Evolutionary conservation across 2,888 invertebrate genomes (phyloP).

Genomic region (Sinotaia quadrata): DNA sequence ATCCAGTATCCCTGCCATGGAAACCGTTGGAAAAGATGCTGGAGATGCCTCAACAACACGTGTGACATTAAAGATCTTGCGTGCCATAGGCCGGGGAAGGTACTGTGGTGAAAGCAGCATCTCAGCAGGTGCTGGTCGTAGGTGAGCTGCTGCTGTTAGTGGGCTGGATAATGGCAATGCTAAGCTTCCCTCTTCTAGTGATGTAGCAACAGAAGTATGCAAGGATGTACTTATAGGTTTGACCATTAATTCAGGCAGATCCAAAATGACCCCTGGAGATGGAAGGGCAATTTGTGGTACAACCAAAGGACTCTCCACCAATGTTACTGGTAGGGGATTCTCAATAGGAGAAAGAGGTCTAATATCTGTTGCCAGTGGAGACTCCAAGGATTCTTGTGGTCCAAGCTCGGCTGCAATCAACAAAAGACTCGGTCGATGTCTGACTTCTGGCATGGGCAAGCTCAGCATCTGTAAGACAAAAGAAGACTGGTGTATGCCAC

Average conservation of each 20-base stretch:
- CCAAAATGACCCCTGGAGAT: conserved; percentile 46
- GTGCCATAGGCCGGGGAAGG: conserved; percentile 57
- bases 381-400: conserved; percentile 43
- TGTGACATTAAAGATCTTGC: conserved; percentile 63
- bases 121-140: conserved; percentile 46
- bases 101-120: conserved; percentile 64
- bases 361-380: conserved; percentile 32
- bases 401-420: conserved; percentile 26
- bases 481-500: no score
- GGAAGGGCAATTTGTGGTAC: not conserved
- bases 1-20: conserved; percentile 17
- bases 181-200: conserved; percentile 11
- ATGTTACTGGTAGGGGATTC: not conserved
- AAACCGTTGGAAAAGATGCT: conserved; percentile 23
- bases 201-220: conserved; percentile 12
- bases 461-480: not conserved
- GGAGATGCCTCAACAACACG: conserved; percentile 34
- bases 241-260: conserved; percentile 52
- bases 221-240: conserved; percentile 37
- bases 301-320: not conserved
- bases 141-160: conserved; percentile 27
- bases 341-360: not conserved
- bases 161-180: conserved; percentile 22
- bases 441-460: not conserved
- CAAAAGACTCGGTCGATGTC: conserved; percentile 30